Conservation (phyloP, 2,113 vertebrate species). For the Tauraco erythrolophus region DNA sequence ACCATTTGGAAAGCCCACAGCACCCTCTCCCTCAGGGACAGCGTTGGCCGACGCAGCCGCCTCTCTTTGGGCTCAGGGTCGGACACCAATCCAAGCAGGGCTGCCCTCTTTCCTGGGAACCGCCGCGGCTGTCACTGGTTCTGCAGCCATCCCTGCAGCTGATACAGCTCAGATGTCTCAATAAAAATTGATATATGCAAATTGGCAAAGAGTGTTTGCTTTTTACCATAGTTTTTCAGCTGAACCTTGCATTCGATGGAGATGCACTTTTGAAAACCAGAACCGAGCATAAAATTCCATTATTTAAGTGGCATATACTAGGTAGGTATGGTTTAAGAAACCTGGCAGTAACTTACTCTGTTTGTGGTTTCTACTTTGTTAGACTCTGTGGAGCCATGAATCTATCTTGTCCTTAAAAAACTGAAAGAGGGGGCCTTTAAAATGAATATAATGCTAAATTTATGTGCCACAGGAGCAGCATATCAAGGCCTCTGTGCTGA, state of each 20-base stretch:
- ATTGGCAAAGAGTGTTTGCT: constrained; percentile 47
- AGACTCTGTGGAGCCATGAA: constrained; percentile 86
- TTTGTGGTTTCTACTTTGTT: constrained; percentile 82
- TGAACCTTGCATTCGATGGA: constrained; percentile 39
- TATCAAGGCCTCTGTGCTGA: constrained; percentile 81
- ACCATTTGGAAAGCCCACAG: neutral
- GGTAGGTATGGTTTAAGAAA: constrained; percentile 68
- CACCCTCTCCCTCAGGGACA: neutral
- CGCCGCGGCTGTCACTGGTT: neutral
- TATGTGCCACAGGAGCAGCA: constrained; percentile 81
- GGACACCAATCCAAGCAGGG: neutral
- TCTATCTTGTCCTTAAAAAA: constrained; percentile 87
- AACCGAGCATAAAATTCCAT: constrained; percentile 70
- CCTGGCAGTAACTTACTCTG: constrained; percentile 77
- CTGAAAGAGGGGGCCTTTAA: constrained; percentile 78
- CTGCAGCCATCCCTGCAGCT: neutral
- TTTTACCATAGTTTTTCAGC: constrained; percentile 56
- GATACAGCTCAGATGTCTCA: constrained; percentile 18
- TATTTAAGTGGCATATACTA: constrained; percentile 72
- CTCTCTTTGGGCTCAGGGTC: neutral
- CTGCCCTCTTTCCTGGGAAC: neutral
- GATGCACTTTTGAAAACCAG: constrained; percentile 61
- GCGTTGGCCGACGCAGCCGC: rapidly evolving
- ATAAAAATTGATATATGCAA: constrained; percentile 57
- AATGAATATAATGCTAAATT: constrained; percentile 84